Percentiles rank a stretch among this genome's conserved stretches.
Evolutionary conservation across 2,888 invertebrate species (phyloP).

Genomic region (Octodonta nipae): DNA sequence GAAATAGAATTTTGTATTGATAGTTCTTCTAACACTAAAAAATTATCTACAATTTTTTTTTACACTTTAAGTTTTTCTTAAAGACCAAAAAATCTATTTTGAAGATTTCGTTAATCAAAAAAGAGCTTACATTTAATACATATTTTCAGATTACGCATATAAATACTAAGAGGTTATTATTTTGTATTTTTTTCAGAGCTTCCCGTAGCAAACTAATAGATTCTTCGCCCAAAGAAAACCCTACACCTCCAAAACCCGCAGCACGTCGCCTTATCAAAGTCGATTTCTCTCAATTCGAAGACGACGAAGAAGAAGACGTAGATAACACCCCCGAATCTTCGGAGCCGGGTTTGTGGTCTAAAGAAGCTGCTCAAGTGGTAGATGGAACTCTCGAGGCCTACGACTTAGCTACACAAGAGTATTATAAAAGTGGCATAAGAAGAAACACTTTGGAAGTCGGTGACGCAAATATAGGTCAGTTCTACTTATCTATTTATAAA

Average conservation of each 20-base stretch:
- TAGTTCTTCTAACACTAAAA: too few species aligned
- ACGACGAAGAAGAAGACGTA: conserved; percentile 36
- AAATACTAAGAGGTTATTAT: background rate
- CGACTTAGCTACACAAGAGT: conserved; percentile 71
- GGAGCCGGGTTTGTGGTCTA: conserved; percentile 36
- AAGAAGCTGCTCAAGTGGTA: conserved; percentile 68
- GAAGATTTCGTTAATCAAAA: too few species aligned
- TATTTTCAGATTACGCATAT: background rate
- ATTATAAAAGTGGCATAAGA: conserved; percentile 53
- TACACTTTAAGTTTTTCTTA: too few species aligned
- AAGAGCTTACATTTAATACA: too few species aligned
- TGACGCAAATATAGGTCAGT: conserved; percentile 17
- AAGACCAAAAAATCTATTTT: too few species aligned
- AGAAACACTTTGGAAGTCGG: conserved; percentile 51
- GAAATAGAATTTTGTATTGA: too few species aligned
- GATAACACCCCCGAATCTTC: conserved; percentile 27
- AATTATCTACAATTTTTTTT: too few species aligned
- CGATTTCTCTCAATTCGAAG: conserved; percentile 59
- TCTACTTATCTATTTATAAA: too few species aligned
- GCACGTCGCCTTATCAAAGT: conserved; percentile 66
- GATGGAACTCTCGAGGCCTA: conserved; percentile 62
- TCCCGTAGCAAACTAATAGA: conserved; percentile 12
- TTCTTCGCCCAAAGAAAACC: conserved; percentile 15
- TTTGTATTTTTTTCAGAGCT: conserved; percentile 28
- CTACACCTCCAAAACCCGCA: conserved; percentile 27